Conservation (phyloP, 1,140 invertebrate species). For the Pseudoatta argentina region DNA sequence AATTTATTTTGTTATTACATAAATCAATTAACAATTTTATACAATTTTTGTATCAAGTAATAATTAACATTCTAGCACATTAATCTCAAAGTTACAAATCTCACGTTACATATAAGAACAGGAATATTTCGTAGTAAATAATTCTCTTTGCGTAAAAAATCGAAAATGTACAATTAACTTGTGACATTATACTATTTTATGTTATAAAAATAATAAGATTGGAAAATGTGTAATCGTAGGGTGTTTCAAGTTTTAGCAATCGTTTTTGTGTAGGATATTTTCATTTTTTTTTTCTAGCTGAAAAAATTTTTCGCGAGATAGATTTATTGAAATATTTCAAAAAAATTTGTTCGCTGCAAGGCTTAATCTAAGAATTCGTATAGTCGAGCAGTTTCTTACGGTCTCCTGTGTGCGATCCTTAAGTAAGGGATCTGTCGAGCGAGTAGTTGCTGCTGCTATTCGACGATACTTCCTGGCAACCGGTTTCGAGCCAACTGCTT, state of each 20-base stretch:
- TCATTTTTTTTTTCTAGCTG: not conserved
- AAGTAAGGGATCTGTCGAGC: conserved; percentile 72
- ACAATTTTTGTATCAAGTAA: not conserved
- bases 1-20: conserved; percentile 3
- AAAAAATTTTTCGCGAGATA: not conserved
- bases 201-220: not conserved
- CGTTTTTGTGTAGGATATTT: not conserved
- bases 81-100: not conserved
- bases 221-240: not conserved
- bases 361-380: conserved; percentile 34
- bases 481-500: conserved; percentile 72
- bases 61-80: not conserved
- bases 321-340: conserved; percentile 26
- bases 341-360: conserved; percentile 51
- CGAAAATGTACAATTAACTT: not conserved
- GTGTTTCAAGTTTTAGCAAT: not conserved
- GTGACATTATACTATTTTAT: not conserved
- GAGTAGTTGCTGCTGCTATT: conserved; percentile 64
- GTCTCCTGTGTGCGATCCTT: conserved; percentile 31
- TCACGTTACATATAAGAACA: not conserved
- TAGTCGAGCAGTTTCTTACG: conserved; percentile 20
- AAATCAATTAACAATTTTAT: not conserved
- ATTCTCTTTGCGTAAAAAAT: not conserved
- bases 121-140: not conserved
- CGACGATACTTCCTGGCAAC: conserved; percentile 74